phyloP scores from a whole-genome alignment of 1,140 invertebrate species.

The Lordiphosa mommai region DNA sequence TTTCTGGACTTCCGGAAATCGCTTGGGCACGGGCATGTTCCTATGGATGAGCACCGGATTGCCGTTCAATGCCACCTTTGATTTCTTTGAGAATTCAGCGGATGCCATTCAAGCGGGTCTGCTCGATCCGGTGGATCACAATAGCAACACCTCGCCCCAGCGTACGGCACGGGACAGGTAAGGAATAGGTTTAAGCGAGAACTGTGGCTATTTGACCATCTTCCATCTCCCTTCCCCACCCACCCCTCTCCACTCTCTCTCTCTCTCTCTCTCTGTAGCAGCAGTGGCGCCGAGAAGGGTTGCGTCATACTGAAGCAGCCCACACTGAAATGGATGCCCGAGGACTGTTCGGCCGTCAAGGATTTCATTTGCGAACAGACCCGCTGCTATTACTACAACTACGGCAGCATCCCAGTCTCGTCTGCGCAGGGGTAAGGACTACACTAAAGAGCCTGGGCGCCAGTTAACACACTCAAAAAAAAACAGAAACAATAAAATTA shows the following conservation, averaged over 20 bases:
- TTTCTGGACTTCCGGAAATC: slow-evolving; percentile 94
- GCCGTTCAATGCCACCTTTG: slow-evolving; percentile 92
- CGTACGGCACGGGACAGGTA: slow-evolving; percentile 89
- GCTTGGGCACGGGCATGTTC: slow-evolving; percentile 91
- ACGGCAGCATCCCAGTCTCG: slow-evolving; percentile 92
- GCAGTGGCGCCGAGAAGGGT: slow-evolving; percentile 84
- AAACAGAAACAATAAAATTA: slow-evolving; percentile 31
- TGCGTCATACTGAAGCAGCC: slow-evolving; percentile 88
- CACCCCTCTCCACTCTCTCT: slow-evolving; percentile 1
- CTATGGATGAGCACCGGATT: slow-evolving; percentile 93
- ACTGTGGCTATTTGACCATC: background rate
- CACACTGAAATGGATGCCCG: slow-evolving; percentile 88
- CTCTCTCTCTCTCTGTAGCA: slow-evolving; percentile 67
- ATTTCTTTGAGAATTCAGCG: slow-evolving; percentile 85
- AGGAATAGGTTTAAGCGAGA: slow-evolving; percentile 12
- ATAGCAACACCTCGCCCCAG: slow-evolving; percentile 86
- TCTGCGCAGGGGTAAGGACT: slow-evolving; percentile 91
- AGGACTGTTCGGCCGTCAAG: slow-evolving; percentile 90
- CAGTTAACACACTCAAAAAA: slow-evolving; percentile 28
- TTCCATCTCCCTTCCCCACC: slow-evolving; percentile 7
- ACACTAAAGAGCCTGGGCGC: slow-evolving; percentile 44
- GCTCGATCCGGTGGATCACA: slow-evolving; percentile 81
- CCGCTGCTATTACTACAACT: slow-evolving; percentile 94
- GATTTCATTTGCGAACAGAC: slow-evolving; percentile 94
- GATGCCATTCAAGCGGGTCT: slow-evolving; percentile 82